A percentile compares a stretch with the other conserved stretches of the same genome.
These are phyloP conservation scores for Acromyrmex heyeri DNA, from an alignment of 1,140 invertebrate species.

Conservation along the genomic window DNA sequence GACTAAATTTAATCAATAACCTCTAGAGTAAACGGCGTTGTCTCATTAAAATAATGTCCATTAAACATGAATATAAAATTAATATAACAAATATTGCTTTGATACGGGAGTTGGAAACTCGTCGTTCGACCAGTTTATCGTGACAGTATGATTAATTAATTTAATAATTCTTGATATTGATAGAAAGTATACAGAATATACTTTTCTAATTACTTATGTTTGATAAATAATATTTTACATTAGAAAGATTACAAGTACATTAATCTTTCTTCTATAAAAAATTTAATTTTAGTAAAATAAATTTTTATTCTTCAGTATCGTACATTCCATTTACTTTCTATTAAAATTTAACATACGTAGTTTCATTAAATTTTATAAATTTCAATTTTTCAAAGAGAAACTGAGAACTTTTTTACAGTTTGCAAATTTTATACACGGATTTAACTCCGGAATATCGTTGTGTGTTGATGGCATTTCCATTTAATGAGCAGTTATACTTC, in stretches of 20 bases:
- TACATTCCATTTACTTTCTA: background rate
- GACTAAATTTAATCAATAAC: slow-evolving; percentile 53
- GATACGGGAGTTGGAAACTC: background rate
- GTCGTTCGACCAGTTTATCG: background rate
- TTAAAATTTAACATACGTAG: background rate
- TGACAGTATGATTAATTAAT: slow-evolving; percentile 1
- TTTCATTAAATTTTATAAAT: background rate
- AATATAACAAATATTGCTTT: slow-evolving; percentile 29
- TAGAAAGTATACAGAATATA: background rate
- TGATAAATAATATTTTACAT: no score
- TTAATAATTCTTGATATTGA: slow-evolving; percentile 21
- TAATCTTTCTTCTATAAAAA: background rate
- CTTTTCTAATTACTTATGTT: no score
- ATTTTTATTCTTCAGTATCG: no score
- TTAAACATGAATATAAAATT: slow-evolving; percentile 42
- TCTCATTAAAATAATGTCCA: slow-evolving; percentile 54
- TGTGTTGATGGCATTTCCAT: slow-evolving; percentile 3
- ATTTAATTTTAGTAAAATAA: background rate
- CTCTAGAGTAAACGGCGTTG: slow-evolving; percentile 51
- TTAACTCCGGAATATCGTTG: background rate
- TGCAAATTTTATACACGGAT: slow-evolving; percentile 3
- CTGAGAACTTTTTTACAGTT: slow-evolving; percentile 19
- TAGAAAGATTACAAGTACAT: background rate
- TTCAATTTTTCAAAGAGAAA: background rate
- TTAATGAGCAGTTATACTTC: slow-evolving; percentile 65